Conservation (phyloP, 1,140 invertebrate species). For the Drosophila lowei region DNA sequence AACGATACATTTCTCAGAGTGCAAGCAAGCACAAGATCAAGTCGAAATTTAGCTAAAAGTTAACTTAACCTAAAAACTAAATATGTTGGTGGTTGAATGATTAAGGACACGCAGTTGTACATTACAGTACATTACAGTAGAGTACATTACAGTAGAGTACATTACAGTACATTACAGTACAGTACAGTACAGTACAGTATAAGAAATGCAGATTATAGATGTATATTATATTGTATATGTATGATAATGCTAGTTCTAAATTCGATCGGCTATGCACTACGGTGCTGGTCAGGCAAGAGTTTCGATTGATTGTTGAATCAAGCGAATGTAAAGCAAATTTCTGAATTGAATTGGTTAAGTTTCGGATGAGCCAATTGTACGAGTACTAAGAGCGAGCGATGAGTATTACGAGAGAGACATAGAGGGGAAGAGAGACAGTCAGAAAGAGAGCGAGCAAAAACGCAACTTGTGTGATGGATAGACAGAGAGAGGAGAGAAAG, state of each 20-base stretch:
- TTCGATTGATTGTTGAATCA: conserved; percentile 15
- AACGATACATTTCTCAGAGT: neutral
- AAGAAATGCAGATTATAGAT: neutral
- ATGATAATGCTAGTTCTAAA: conserved; percentile 20
- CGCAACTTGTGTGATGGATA: conserved; percentile 21
- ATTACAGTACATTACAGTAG: too few species aligned
- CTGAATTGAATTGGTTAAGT: neutral
- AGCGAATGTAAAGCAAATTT: conserved; percentile 32
- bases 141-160: conserved; percentile 3
- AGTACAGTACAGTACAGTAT: neutral
- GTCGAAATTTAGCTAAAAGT: conserved; percentile 25
- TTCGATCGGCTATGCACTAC: conserved; percentile 37
- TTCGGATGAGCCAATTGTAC: conserved; percentile 18
- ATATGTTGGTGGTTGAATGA: conserved; percentile 22
- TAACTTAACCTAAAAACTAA: conserved; percentile 51
- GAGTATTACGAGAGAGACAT: conserved; percentile 21
- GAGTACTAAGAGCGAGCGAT: conserved; percentile 39
- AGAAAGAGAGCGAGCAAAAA: conserved; percentile 6
- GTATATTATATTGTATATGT: conserved; percentile 5
- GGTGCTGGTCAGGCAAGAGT: conserved; percentile 38
- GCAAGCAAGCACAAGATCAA: conserved; percentile 18
- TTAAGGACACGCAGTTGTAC: conserved; percentile 7
- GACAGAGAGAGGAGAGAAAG: conserved; percentile 23
- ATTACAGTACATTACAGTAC: conserved; percentile 1
- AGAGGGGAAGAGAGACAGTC: conserved; percentile 22